Percentiles rank a stretch among this genome's conserved stretches.
Evolutionary conservation across 1,140 invertebrate genomes (phyloP).

Genomic region (Drosophila setifemur): DNA sequence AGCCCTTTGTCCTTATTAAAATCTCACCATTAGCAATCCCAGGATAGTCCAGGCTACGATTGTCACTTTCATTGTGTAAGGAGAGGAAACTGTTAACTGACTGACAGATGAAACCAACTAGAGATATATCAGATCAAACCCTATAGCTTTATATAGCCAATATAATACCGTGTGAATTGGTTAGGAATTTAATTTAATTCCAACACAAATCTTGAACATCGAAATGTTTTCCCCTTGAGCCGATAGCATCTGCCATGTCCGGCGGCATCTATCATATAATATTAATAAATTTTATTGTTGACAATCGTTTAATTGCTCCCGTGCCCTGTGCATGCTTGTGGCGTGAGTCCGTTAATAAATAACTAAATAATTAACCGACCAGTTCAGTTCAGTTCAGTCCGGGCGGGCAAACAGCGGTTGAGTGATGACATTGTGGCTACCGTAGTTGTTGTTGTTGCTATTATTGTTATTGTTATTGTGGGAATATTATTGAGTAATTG

Average conservation of each 20-base stretch:
- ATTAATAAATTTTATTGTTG: slow-evolving; percentile 64
- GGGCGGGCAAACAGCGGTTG: neutral
- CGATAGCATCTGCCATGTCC: slow-evolving; percentile 14
- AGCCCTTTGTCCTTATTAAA: neutral
- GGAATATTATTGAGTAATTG: slow-evolving; percentile 31
- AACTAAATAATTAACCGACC: slow-evolving; percentile 28
- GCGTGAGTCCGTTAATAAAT: slow-evolving; percentile 61
- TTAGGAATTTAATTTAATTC: slow-evolving; percentile 3
- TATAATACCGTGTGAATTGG: neutral
- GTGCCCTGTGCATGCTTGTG: slow-evolving; percentile 54
- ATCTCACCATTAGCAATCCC: slow-evolving; percentile 37
- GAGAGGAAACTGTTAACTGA: neutral
- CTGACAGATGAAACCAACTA: neutral
- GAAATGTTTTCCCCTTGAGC: neutral
- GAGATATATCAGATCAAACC: neutral
- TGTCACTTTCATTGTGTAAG: slow-evolving; percentile 31
- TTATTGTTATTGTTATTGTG: slow-evolving; percentile 6
- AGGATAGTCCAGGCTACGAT: slow-evolving; percentile 9
- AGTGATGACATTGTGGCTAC: slow-evolving; percentile 21
- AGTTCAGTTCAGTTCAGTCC: slow-evolving; percentile 16
- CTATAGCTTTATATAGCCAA: slow-evolving; percentile 11
- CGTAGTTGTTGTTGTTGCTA: neutral
- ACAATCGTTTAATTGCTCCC: slow-evolving; percentile 66
- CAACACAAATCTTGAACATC: slow-evolving; percentile 18
- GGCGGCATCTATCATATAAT: slow-evolving; percentile 21